Evolutionary conservation across 2,888 invertebrate genomes (phyloP), one percentile per base, ranked within the genome.

Genomic region (Trichopoda pennipes): DNA sequence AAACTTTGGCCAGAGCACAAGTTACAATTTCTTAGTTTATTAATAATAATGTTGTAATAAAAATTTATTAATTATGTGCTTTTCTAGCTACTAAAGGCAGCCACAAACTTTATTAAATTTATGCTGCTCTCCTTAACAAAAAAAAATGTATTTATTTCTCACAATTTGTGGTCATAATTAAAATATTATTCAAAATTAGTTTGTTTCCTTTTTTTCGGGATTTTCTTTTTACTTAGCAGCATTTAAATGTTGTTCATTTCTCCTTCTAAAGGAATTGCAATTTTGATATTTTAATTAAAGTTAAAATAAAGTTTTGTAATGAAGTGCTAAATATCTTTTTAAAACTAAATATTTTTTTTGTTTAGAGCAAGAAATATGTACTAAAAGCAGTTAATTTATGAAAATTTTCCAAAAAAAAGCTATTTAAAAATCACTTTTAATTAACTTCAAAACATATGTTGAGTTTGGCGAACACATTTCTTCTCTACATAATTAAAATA

Each of bases 281-380:
- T 81, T 81, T 77, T 81, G 73, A 81, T 77, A 69, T 77, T 72
- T 73, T 77, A 81, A 81, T 81, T 77, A 81, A 81, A 77, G 77
- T 73, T 81, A 16, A 72, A 68, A 63, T 68, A 77, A 81, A 72
- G 66, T 81, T 81, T 72, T 47, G 23, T 14, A 74, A 63, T 80
- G 56, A 63, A 80, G 44, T 70, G 44, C 32, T 42, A 56, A 17
- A 63, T 49, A 14, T 56, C 1, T 12, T 44, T 44, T 44, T 16
- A 44, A 14, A n/a, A 44, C 12, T 1, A 38, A 1, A 21, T 47
- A 6, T 42, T 23, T 16, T 56, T 49, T 19, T 51, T 58, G 28
- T 14, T 38, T 21, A 3, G 10, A 6, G 10, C 19, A 38, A 19
- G 16, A 14, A 28, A 4, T 28, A 63, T 19, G 17, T 17, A 12